These are phyloP conservation scores for Todus mexicanus DNA, from an alignment of 2,797 vertebrate species.

Conservation along the genomic window DNA sequence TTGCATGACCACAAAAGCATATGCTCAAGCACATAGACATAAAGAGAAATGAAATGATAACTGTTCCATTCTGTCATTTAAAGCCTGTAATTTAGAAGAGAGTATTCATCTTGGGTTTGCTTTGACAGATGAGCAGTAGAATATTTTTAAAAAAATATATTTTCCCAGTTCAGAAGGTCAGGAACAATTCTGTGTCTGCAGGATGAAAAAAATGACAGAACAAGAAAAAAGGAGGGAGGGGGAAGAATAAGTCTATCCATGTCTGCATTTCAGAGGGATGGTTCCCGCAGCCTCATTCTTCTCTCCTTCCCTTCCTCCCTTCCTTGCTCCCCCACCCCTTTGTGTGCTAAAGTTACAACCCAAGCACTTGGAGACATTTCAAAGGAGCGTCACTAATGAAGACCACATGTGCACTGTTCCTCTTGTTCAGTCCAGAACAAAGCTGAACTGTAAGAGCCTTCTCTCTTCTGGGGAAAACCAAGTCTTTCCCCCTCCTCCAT, in stretches of 20 bases:
- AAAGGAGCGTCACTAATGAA: constrained; percentile 50
- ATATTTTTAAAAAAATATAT: not conserved
- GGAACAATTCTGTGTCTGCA: not conserved
- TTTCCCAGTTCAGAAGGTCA: constrained; percentile 5
- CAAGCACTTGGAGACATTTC: constrained; percentile 52
- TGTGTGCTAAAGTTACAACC: constrained; percentile 57
- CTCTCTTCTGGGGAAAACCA: rapidly evolving
- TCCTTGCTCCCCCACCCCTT: not conserved
- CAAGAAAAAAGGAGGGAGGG: not conserved
- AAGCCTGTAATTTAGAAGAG: not conserved
- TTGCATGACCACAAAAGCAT: not conserved
- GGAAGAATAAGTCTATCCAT: not conserved
- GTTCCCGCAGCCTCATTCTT: constrained; percentile 14
- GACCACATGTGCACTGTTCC: constrained; percentile 29
- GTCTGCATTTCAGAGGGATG: constrained; percentile 29
- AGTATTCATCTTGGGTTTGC: constrained; percentile 20
- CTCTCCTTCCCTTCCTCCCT: constrained; percentile 2
- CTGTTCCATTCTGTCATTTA: not conserved
- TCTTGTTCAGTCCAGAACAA: constrained; percentile 25
- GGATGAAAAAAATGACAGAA: not conserved
- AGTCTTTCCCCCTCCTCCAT: not conserved
- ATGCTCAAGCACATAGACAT: not conserved
- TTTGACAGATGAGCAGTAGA: not conserved
- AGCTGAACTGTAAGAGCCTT: constrained; percentile 32
- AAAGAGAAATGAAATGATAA: not conserved